These are phyloP conservation scores for Synergus gifuensis DNA, from an alignment of 2,888 invertebrate genomes.

Conservation along the genomic window DNA sequence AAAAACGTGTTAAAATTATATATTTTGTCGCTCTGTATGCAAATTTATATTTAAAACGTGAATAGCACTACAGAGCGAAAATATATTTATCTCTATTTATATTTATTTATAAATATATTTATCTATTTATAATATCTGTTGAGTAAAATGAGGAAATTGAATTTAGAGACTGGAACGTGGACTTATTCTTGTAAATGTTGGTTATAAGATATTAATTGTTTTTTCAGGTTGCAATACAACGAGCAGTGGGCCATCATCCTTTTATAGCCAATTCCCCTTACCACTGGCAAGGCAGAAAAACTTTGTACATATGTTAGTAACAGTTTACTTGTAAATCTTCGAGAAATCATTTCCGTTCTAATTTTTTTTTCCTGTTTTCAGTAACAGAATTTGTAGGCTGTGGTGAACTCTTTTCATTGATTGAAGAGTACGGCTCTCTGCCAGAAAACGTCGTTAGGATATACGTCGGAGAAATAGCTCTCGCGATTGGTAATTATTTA, in stretches of 20 bases:
- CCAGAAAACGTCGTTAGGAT: constrained; percentile 89
- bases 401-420: constrained; percentile 89
- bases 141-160: too few relatives aligned
- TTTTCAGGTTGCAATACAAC: constrained; percentile 87
- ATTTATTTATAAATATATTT: too few relatives aligned
- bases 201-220: constrained; percentile 34
- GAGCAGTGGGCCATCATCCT: constrained; percentile 90
- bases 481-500: constrained; percentile 86
- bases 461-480: constrained; percentile 92
- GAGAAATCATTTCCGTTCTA: constrained; percentile 41
- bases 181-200: background rate
- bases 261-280: constrained; percentile 89
- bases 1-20: too few relatives aligned
- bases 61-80: too few relatives aligned
- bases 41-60: too few relatives aligned
- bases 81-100: too few relatives aligned
- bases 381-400: constrained; percentile 92
- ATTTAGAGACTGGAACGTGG: background rate
- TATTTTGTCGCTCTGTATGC: too few relatives aligned
- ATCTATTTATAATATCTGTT: too few relatives aligned
- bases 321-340: constrained; percentile 31
- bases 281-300: constrained; percentile 92
- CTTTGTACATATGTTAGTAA: constrained; percentile 89
- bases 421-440: constrained; percentile 86
- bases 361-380: constrained; percentile 70